These are phyloP conservation scores for Cuculus canorus DNA, from an alignment of 2,797 vertebrate genomes.

Conservation along the genomic window DNA sequence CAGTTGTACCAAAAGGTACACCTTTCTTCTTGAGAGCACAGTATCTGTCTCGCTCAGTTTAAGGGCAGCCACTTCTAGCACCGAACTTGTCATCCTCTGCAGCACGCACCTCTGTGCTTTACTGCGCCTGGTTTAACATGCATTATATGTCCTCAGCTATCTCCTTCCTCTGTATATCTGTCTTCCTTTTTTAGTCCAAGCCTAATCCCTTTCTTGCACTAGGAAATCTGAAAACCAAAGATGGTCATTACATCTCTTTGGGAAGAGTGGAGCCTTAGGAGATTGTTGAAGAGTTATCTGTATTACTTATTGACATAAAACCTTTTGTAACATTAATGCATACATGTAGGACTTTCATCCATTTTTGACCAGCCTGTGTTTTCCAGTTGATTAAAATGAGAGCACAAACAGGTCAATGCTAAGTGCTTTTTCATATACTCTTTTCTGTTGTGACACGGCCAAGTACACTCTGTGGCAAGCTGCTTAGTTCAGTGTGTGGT, in stretches of 20 bases:
- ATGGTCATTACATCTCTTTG: neutral
- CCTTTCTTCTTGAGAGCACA: neutral
- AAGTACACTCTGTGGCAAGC: neutral
- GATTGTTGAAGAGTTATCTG: neutral
- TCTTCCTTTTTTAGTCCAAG: neutral
- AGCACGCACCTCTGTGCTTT: neutral
- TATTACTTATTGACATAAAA: neutral
- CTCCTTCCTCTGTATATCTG: neutral
- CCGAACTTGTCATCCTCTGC: fast-evolving
- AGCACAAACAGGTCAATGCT: conserved; percentile 1
- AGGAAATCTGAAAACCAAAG: neutral
- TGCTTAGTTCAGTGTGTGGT: neutral
- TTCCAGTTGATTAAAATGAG: neutral
- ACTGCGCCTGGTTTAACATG: neutral
- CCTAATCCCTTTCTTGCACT: neutral
- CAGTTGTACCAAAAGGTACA: neutral
- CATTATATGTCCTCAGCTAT: neutral
- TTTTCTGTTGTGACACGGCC: neutral
- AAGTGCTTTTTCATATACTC: conserved; percentile 33
- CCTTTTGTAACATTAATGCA: fast-evolving
- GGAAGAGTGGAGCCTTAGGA: neutral
- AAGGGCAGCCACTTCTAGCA: neutral
- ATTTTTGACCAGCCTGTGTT: neutral
- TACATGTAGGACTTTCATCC: neutral
- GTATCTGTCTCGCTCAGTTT: fast-evolving